These are phyloP conservation scores for Syrphus vitripennis DNA, from an alignment of 2,888 invertebrate genomes.

Conservation along the genomic window DNA sequence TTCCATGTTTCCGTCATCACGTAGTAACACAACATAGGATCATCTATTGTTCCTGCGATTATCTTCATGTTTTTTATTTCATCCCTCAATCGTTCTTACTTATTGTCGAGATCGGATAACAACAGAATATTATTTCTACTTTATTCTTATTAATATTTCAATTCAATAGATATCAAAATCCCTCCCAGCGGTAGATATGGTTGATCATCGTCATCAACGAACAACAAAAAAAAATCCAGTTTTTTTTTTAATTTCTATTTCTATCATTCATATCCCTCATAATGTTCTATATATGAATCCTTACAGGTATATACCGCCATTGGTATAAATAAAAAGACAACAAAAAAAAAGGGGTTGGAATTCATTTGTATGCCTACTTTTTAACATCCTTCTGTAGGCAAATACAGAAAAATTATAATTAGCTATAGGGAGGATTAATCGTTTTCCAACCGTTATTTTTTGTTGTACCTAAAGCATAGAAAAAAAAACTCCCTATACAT, in stretches of 20 bases:
- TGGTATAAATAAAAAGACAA: constrained; percentile 13
- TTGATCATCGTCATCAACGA: constrained; percentile 46
- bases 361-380: background rate
- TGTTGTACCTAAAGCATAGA: background rate
- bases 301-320: constrained; percentile 51
- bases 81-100: constrained; percentile 17
- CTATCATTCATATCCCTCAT: constrained; percentile 44
- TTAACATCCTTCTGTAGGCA: background rate
- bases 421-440: constrained; percentile 66
- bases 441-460: constrained; percentile 30
- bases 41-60: constrained; percentile 55
- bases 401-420: constrained; percentile 59
- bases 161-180: constrained; percentile 38
- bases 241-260: constrained; percentile 33
- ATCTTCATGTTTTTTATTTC: constrained; percentile 40
- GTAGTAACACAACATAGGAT: constrained; percentile 10
- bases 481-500: constrained; percentile 11
- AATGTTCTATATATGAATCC: constrained; percentile 47
- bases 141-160: constrained; percentile 68
- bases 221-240: constrained; percentile 44
- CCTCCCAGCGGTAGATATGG: constrained; percentile 35
- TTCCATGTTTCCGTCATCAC: constrained; percentile 49
- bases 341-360: constrained; percentile 13
- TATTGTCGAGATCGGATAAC: no score
- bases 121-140: constrained; percentile 38